Conservation (phyloP, 2,888 invertebrate species). For the Metacarcinus magister region DNA sequence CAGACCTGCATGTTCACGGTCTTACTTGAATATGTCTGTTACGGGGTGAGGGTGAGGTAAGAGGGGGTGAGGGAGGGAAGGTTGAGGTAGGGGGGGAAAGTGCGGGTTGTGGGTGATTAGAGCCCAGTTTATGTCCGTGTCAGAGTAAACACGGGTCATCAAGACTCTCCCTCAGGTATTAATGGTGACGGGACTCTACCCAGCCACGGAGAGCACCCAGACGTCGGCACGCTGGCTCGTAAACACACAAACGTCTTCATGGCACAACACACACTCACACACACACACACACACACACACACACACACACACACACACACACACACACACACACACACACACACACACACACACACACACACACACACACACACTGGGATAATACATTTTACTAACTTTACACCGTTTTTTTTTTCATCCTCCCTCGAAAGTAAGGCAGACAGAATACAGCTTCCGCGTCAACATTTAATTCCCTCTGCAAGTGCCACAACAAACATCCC, state of each 20-base stretch:
- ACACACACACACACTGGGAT: slow-evolving; percentile 31
- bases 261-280: background rate
- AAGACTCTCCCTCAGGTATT: slow-evolving; percentile 43
- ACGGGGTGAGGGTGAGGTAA: background rate
- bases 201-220: slow-evolving; percentile 17
- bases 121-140: slow-evolving; percentile 43
- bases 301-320: slow-evolving; percentile 61
- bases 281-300: slow-evolving; percentile 55
- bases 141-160: slow-evolving; percentile 54
- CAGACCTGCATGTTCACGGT: background rate
- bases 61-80: background rate
- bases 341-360: slow-evolving; percentile 43
- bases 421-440: background rate
- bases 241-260: slow-evolving; percentile 33
- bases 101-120: slow-evolving; percentile 53
- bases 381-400: background rate
- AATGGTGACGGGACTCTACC: slow-evolving; percentile 15
- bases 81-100: background rate
- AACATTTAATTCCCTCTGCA: slow-evolving; percentile 19
- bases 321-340: background rate
- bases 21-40: slow-evolving; percentile 10
- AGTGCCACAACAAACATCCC: slow-evolving; percentile 32
- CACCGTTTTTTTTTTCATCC: background rate
- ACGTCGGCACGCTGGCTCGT: slow-evolving; percentile 47
- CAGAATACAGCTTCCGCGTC: background rate